Evolutionary conservation across 2,113 vertebrate species (phyloP), one percentile per base, ranked within the genome.

Genomic region (Erinaceus europaeus): DNA sequence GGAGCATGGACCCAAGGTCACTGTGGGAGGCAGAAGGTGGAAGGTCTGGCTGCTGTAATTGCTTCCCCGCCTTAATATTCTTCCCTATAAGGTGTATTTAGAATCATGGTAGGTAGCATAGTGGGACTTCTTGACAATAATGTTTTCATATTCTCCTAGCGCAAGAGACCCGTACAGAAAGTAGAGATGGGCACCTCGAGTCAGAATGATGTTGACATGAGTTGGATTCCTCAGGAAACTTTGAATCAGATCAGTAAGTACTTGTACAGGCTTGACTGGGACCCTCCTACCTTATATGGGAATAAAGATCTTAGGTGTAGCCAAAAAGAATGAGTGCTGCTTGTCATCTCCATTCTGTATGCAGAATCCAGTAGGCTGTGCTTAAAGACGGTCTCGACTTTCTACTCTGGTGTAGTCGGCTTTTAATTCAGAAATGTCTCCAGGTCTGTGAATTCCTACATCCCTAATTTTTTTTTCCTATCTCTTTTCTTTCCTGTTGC

Each of bases 191-290:
- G 99, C 64, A 99, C 99, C 0, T 98, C 99, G 0, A 99, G 97
- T 95, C 98, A 99, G 96, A 99, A 98, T 0, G 98, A 99, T 80
- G 99, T 99, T 13, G 99, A 99, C 90, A 98, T 99, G 98, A 99
- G 99, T 95, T 99, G 99, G 99, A 99, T 99, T 96, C 99, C 99
- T 34, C 98, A 98, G 93, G 99, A 99, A 95, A 99, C 99, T 29
- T 97, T 99, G 90, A 99, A 99, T 97, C 99, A 99, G 95, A 99
- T 99, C 96, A 99, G 99, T 99, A 97, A 96, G 99, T 98, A 90
- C 32, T n/a, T n/a, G 67, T 32, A 84, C 5, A 61, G 2, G 85
- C 15, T 75, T 40, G 12, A 1, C 36, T 72, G 44, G n/a, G 40
- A 42, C 27, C 78, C 62, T 81, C 32, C n/a, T n/a, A n/a, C n/a